phyloP scores from a whole-genome alignment of 2,888 invertebrate species.

The Apoda limacodes region DNA sequence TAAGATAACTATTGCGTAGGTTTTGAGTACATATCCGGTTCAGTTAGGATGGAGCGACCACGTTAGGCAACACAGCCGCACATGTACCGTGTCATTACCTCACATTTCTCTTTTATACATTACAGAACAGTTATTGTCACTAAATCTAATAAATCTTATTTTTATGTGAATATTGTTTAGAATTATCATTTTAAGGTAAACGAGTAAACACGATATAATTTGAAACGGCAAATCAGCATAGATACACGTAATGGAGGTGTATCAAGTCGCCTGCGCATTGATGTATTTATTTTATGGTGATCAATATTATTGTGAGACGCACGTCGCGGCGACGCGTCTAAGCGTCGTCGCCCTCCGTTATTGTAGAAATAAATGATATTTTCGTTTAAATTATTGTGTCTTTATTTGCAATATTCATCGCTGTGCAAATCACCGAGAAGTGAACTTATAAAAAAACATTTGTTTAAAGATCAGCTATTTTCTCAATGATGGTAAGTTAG shows the following conservation, averaged over 20 bases:
- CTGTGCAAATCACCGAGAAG: too few species aligned
- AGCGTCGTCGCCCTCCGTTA: slow-evolving; percentile 48
- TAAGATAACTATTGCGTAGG: too few species aligned
- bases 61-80: slow-evolving; percentile 34
- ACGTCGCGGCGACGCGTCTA: slow-evolving; percentile 39
- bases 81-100: slow-evolving; percentile 58
- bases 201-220: slow-evolving; percentile 40
- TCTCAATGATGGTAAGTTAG: too few species aligned
- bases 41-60: too few species aligned
- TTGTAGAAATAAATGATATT: slow-evolving; percentile 69
- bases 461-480: too few species aligned
- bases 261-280: slow-evolving; percentile 38
- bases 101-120: slow-evolving; percentile 52
- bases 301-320: slow-evolving; percentile 63
- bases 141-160: slow-evolving; percentile 48
- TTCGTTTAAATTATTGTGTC: slow-evolving; percentile 59
- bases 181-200: slow-evolving; percentile 46
- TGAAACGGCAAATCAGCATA: slow-evolving; percentile 44
- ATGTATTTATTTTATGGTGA: slow-evolving; percentile 59
- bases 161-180: slow-evolving; percentile 50
- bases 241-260: slow-evolving; percentile 48
- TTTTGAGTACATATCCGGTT: too few species aligned
- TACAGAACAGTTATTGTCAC: slow-evolving; percentile 54
- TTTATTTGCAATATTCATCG: slow-evolving; percentile 36
- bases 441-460: too few species aligned